These are phyloP conservation scores for Resseliella maxima DNA, from an alignment of 2,888 invertebrate genomes.

Conservation along the genomic window DNA sequence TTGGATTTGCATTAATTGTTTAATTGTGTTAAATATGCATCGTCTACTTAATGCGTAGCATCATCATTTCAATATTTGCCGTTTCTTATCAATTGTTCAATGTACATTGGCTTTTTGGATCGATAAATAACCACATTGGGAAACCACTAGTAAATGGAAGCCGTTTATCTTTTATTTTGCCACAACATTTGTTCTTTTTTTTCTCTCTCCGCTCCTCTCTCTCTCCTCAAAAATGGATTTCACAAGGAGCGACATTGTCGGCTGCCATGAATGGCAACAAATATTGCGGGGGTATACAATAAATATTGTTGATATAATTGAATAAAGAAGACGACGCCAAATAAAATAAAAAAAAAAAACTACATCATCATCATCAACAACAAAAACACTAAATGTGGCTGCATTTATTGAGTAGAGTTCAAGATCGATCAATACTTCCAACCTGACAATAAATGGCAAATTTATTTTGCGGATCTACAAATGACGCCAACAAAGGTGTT, in stretches of 20 bases:
- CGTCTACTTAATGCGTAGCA: background rate
- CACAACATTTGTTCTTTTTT: background rate
- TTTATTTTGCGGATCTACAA: background rate
- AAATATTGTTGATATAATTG: background rate
- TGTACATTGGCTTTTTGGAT: background rate
- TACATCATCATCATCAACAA: no score
- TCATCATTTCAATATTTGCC: background rate
- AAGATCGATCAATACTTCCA: background rate
- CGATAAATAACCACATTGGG: background rate
- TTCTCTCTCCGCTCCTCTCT: no score
- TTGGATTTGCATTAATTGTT: background rate
- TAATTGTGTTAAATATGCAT: background rate
- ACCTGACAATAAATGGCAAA: background rate
- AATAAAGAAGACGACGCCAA: background rate
- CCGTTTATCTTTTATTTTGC: background rate
- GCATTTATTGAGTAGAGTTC: slow-evolving; percentile 22
- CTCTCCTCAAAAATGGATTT: background rate
- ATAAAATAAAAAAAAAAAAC: background rate
- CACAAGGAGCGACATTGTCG: slow-evolving; percentile 26
- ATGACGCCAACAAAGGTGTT: slow-evolving; percentile 22
- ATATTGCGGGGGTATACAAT: background rate
- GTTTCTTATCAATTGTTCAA: background rate
- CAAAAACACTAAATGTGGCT: background rate
- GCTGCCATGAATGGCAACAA: background rate
- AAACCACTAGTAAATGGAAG: background rate